phyloP scores from a whole-genome alignment of 1,140 invertebrate species.

The Homalodisca vitripennis region DNA sequence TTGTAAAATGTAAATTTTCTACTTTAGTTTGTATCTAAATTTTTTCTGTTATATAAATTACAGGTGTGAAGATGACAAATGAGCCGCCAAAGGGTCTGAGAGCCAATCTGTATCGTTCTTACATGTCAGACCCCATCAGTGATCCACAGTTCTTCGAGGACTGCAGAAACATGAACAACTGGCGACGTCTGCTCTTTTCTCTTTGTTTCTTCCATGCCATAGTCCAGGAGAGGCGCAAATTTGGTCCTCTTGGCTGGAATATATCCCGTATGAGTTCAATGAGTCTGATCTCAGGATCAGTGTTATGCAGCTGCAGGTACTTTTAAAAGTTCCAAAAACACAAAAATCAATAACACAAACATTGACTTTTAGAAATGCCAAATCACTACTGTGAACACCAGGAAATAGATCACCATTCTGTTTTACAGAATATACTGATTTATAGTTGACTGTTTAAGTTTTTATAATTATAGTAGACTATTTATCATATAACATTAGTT shows the following conservation, averaged over 20 bases:
- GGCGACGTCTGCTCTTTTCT: constrained; percentile 78
- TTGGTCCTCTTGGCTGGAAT: constrained; percentile 91
- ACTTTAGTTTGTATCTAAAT: not conserved
- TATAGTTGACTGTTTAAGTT: too few relatives aligned
- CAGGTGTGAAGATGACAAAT: constrained; percentile 89
- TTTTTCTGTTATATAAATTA: constrained; percentile 38
- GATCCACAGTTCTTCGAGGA: constrained; percentile 65
- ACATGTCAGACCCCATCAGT: constrained; percentile 74
- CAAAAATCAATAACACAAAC: too few relatives aligned
- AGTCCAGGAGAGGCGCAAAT: constrained; percentile 84
- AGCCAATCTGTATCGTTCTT: constrained; percentile 82
- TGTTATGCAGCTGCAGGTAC: constrained; percentile 75
- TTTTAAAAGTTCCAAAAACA: too few relatives aligned
- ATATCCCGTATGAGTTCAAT: constrained; percentile 94
- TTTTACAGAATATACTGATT: too few relatives aligned
- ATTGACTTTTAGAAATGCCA: too few relatives aligned
- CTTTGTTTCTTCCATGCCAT: constrained; percentile 92
- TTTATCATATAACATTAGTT: too few relatives aligned
- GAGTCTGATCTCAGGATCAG: constrained; percentile 87
- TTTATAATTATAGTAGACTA: too few relatives aligned
- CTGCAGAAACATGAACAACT: constrained; percentile 59
- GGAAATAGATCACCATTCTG: too few relatives aligned
- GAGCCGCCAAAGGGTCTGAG: constrained; percentile 86
- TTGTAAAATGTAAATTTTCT: not conserved
- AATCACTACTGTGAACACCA: too few relatives aligned